Evolutionary conservation across 2,797 vertebrate genomes (phyloP), one percentile per base, ranked within the genome.

Genomic region (Alexandromys oeconomus): DNA sequence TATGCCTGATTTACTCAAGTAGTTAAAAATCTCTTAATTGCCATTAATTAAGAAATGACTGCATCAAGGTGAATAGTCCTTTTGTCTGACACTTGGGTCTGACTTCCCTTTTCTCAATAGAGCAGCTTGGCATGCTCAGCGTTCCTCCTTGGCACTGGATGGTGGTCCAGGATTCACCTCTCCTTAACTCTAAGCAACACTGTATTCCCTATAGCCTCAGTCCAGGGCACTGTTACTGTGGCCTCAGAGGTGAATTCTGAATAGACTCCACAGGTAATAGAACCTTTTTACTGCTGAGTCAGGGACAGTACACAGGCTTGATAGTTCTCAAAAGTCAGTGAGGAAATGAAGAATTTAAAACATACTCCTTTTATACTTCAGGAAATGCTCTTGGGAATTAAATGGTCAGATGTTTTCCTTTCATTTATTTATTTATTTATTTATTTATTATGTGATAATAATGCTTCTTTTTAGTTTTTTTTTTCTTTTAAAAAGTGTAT

Each of bases 11-110:
- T 92, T 95, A 25, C 34, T 93, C 51, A 89, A 65, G 81, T 61
- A 73, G 27, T 91, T 89, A 87, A 85, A 63, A 63, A 81, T 79
- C 37, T 85, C n/a, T 54, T 40, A 92, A 92, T n/a, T 88, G 67
- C 3, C 48, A 82, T 43, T 84, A 93, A 74, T 76, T 73, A 92
- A 85, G 73, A 43, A 87, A 80, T 76, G 81, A 17, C 21, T 7
- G 1, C 10, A 77, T 5, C 3, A 40, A 87, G 14, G 34, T 31
- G n/a, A 78, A 14, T 1, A 5, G 14, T 5, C 12, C 80, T 46
- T 37, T 31, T 61, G 7, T 29, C 77, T 63, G 80, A 78, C 34
- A 48, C 2, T 34, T 51, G 89, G 12, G 9, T 11, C 65, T 82
- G 29, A 51, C n/a, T 90, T 93, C 15, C 10, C 31, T 43, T 65